Evolutionary conservation across 2,888 invertebrate species (phyloP).

Genomic region (Bombylius discolor): DNA sequence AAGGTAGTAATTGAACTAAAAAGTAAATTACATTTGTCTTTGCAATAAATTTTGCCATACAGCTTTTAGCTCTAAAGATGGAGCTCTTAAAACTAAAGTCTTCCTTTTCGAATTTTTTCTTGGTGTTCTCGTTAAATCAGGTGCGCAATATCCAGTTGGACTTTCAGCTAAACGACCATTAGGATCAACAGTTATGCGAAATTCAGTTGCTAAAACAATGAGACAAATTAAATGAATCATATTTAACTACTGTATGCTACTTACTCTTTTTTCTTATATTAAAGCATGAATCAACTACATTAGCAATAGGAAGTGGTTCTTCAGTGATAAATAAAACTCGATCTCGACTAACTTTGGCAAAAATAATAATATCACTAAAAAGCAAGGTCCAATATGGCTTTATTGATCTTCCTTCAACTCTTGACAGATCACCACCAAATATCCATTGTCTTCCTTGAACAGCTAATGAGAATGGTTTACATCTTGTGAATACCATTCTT

Average conservation of each 20-base stretch:
- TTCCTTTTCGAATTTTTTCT: conserved; percentile 51
- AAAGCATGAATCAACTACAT: conserved; percentile 72
- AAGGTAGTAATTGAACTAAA: too few species aligned
- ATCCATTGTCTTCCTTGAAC: conserved; percentile 80
- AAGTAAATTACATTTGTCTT: conserved; percentile 61
- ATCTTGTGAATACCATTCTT: conserved; percentile 77
- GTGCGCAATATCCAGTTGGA: conserved; percentile 61
- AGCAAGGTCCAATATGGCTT: conserved; percentile 77
- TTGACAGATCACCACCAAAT: conserved; percentile 71
- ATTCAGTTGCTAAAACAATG: conserved; percentile 58
- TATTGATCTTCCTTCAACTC: conserved; percentile 69
- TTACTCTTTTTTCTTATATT: conserved; percentile 72
- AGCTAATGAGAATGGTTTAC: conserved; percentile 76
- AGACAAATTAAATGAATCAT: not conserved
- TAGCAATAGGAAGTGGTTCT: conserved; percentile 65
- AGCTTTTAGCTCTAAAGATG: conserved; percentile 72
- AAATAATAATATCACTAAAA: conserved; percentile 71
- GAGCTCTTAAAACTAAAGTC: conserved; percentile 63
- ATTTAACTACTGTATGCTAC: conserved; percentile 7
- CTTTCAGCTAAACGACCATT: conserved; percentile 51
- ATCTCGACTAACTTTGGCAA: conserved; percentile 76
- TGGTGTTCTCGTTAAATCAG: conserved; percentile 47
- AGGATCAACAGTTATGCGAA: conserved; percentile 62
- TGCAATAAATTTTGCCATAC: conserved; percentile 83
- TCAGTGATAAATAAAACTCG: conserved; percentile 77